Conservation (phyloP, 2,888 invertebrate species). For the Diaperis boleti region DNA sequence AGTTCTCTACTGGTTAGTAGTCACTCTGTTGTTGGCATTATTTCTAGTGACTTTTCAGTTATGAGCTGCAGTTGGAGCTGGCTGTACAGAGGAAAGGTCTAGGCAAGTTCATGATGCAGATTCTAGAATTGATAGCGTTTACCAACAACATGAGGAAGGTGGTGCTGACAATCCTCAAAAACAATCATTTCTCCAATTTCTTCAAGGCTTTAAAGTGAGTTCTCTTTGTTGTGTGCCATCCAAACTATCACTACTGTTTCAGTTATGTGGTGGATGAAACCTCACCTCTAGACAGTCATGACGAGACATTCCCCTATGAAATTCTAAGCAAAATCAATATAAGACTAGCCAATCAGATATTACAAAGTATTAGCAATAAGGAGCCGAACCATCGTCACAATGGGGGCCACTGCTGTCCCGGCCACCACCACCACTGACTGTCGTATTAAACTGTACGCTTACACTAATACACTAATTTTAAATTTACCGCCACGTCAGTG, state of each 20-base stretch:
- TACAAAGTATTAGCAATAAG: neutral
- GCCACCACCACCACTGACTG: neutral
- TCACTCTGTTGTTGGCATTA: neutral
- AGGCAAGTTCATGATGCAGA: slow-evolving; percentile 84
- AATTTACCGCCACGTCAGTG: too few species aligned
- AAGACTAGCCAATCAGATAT: slow-evolving; percentile 49
- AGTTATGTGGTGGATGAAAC: slow-evolving; percentile 77
- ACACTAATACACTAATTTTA: too few species aligned
- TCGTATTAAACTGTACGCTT: too few species aligned
- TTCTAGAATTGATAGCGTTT: slow-evolving; percentile 81
- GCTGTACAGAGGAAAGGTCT: slow-evolving; percentile 81
- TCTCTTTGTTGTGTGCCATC: neutral
- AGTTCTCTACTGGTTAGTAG: slow-evolving; percentile 81
- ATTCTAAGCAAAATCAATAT: slow-evolving; percentile 72
- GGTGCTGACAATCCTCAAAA: slow-evolving; percentile 84
- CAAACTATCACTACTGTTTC: slow-evolving; percentile 52
- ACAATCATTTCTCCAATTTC: slow-evolving; percentile 81
- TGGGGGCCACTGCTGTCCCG: neutral
- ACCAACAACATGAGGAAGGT: slow-evolving; percentile 84
- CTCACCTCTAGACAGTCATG: slow-evolving; percentile 72
- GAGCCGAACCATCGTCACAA: neutral
- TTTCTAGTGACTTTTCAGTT: slow-evolving; percentile 69
- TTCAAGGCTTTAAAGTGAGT: slow-evolving; percentile 70
- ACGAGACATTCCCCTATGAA: slow-evolving; percentile 71
- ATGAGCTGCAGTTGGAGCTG: slow-evolving; percentile 87